These are phyloP conservation scores for Trachops cirrhosus DNA, from an alignment of 2,797 vertebrate genomes.

Conservation along the genomic window DNA sequence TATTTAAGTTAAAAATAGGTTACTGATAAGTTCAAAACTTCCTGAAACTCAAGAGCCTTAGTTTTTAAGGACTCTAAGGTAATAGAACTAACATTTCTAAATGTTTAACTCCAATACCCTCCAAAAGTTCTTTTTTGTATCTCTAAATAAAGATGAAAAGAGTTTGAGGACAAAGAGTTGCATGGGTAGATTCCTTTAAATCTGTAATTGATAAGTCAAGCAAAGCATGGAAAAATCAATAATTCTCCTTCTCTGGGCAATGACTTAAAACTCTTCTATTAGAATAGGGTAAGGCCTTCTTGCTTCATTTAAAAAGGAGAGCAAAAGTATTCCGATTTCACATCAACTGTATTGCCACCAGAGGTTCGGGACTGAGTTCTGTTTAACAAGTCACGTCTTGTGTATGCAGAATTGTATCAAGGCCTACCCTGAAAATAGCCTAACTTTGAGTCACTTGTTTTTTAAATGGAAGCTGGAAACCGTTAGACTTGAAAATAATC, in stretches of 20 bases:
- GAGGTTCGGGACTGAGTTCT: not conserved
- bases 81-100: not conserved
- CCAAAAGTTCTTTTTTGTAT: not conserved
- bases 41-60: not conserved
- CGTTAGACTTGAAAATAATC: slow-evolving; percentile 44
- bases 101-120: not conserved
- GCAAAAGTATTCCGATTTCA: not conserved
- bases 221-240: not conserved
- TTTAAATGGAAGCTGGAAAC: slow-evolving; percentile 44
- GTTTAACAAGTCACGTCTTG: not conserved
- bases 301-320: not conserved
- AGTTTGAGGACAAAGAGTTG: not conserved
- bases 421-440: not conserved
- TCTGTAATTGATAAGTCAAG: slow-evolving; percentile 9
- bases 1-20: not conserved
- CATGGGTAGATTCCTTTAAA: not conserved
- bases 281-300: not conserved
- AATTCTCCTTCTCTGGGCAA: not conserved
- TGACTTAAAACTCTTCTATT: not conserved
- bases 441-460: not conserved
- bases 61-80: not conserved
- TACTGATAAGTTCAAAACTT: not conserved
- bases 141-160: not conserved
- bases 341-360: not conserved
- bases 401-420: not conserved